Evolutionary conservation across 2,888 invertebrate genomes (phyloP), one percentile per base, ranked within the genome.

Genomic region (Ischnura elegans): DNA sequence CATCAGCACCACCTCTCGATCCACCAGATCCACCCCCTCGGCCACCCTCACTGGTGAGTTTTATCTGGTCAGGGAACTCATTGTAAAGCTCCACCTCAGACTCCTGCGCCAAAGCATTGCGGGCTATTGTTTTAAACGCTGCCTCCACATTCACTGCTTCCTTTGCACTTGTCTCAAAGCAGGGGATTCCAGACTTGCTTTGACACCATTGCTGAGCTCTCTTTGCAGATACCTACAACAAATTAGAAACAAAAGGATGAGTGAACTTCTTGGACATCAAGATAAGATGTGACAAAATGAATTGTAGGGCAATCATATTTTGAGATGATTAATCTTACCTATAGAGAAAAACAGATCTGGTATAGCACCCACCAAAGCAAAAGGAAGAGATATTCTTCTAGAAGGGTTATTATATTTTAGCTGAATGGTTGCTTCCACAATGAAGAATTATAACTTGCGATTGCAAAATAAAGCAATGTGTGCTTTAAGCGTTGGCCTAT

Each of bases 91-190:
- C 99, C 95, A 98, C 98, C 96, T 99, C 98, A 95, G 97, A 98
- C 96, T 98, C 98, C 96, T 98, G 98, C 93, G 99, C 99, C 95
- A 99, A 97, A 93, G 99, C 99, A 96, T 99, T 99, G 96, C 99
- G 98, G 94, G 99, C 99, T 96, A 99, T 99, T 94, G 99, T 99
- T 96, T 99, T 98, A 97, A 99, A 99, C 95, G 99, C 99, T 96
- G 99, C 98, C 96, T 99, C 99, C 94, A 99, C 99, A 96, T 99
- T 99, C 95, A 99, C 98, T 94, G 99, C 99, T 96, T 99, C 99
- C 97, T 99, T 99, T 95, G 99, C 99, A 96, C 99, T 99, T 93
- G 99, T 99, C 97, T 99, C 99, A 96, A 99, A 99, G 96, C 99
- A 99, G 87, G 99, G 99, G 96, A 99, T 99, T 96, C 99, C 98